Evolutionary conservation across 1,140 invertebrate genomes (phyloP).

Genomic region (Camponotus floridanus): DNA sequence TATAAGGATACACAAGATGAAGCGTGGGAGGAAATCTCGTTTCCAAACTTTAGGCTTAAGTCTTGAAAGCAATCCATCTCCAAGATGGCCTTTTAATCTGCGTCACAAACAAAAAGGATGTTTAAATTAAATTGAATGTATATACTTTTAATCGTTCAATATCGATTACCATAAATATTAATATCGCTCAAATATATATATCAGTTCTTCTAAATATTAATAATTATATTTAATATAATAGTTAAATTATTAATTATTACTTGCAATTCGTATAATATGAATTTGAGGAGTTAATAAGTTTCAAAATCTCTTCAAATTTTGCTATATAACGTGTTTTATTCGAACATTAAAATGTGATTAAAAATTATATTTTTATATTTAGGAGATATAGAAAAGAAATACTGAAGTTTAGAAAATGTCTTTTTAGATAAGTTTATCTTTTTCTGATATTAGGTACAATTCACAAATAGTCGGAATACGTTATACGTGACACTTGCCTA

Average conservation of each 20-base stretch:
- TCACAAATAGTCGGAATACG: background rate
- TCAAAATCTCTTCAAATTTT: background rate
- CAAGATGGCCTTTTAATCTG: background rate
- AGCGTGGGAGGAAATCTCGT: background rate
- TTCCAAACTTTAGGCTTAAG: constrained; percentile 12
- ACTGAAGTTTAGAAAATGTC: background rate
- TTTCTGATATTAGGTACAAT: background rate
- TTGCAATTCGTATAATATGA: background rate
- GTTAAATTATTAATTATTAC: background rate
- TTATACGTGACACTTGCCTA: background rate
- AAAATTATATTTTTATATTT: background rate
- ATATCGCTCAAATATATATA: background rate
- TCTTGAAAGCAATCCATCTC: background rate
- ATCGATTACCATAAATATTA: background rate
- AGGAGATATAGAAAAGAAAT: background rate
- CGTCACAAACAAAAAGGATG: background rate
- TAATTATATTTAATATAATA: too few species aligned
- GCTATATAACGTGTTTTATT: background rate
- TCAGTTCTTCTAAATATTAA: background rate
- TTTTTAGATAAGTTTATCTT: background rate
- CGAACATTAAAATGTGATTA: background rate
- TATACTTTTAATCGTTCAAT: background rate
- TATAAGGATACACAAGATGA: background rate
- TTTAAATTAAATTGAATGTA: background rate
- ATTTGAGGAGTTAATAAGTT: background rate